These are phyloP conservation scores for Drosophila putrida DNA, from an alignment of 2,888 invertebrate species.

Conservation along the genomic window DNA sequence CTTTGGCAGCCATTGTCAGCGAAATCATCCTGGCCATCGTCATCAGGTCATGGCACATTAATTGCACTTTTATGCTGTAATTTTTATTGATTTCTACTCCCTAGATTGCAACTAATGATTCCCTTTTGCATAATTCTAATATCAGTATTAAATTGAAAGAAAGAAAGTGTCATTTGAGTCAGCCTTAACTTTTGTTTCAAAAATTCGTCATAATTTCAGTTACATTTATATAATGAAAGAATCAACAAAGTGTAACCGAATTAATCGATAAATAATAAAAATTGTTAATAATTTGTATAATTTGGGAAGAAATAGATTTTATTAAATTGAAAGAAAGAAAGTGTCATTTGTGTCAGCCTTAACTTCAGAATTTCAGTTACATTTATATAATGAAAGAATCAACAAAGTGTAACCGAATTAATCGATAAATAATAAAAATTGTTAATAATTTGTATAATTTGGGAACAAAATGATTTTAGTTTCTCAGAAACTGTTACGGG, in stretches of 20 bases:
- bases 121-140: slow-evolving; percentile 50
- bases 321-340: not conserved
- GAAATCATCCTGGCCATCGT: slow-evolving; percentile 29
- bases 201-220: too few relatives aligned
- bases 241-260: too few relatives aligned
- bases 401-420: too few relatives aligned
- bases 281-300: too few relatives aligned
- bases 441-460: too few relatives aligned
- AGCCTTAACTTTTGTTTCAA: too few relatives aligned
- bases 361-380: too few relatives aligned
- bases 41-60: slow-evolving; percentile 67
- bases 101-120: slow-evolving; percentile 31
- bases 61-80: slow-evolving; percentile 70
- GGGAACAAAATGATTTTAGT: not conserved
- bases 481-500: not conserved
- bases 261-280: too few relatives aligned
- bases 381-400: too few relatives aligned
- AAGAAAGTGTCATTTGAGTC: not conserved
- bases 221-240: too few relatives aligned
- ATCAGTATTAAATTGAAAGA: not conserved
- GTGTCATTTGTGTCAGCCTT: not conserved
- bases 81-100: slow-evolving; percentile 67
- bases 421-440: too few relatives aligned
- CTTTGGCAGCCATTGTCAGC: slow-evolving; percentile 49
- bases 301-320: not conserved